Evolutionary conservation across 2,888 invertebrate species (phyloP), one percentile per base, ranked within the genome.

Genomic region (Panopea generosa): DNA sequence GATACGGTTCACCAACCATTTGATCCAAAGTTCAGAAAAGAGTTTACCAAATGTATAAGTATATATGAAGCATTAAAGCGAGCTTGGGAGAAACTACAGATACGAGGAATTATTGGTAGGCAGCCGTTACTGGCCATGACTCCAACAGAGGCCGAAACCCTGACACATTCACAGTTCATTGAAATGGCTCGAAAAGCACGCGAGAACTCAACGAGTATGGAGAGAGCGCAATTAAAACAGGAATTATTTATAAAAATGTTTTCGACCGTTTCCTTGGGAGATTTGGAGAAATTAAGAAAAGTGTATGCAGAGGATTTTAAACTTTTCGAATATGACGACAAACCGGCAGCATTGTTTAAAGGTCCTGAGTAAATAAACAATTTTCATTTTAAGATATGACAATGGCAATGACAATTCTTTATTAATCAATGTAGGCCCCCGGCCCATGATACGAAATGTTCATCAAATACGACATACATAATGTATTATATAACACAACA

Each of bases 61-160:
- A 77, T 82, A 65, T 38, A 71, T 14, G 79, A 82, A 16, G 84
- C 83, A 0, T 52, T 83, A n/a, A 18, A 70, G 14, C 26, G 85
- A 22, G 70, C 84, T 0, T 88, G 88, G 88, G 65, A 63, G 24
- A 84, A 86, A 56, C 57, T 87, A 24, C 85, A 87, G 60, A 82
- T 85, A 3, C 69, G 85, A n/a, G 88, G 88, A 9, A 50, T 88
- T 2, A 65, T 88, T 11, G 70, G 77, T 2, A 71, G 69, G 33
- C 29, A 76, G 1, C 14, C 40, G 0, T n/a, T n/a, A n/a, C 63
- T 83, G n/a, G 79, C 82, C 4, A 65, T 77, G 50, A 65, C 60
- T 22, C 43, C 67, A 2, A 38, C 43, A 11, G 38, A 60, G 4
- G 61, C 59, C 3, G 55, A 66, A 7, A 50, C 22, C 2, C 18